Conservation (phyloP, 92 coral and sea anemone species). For the Anthopleura xanthogrammica region DNA sequence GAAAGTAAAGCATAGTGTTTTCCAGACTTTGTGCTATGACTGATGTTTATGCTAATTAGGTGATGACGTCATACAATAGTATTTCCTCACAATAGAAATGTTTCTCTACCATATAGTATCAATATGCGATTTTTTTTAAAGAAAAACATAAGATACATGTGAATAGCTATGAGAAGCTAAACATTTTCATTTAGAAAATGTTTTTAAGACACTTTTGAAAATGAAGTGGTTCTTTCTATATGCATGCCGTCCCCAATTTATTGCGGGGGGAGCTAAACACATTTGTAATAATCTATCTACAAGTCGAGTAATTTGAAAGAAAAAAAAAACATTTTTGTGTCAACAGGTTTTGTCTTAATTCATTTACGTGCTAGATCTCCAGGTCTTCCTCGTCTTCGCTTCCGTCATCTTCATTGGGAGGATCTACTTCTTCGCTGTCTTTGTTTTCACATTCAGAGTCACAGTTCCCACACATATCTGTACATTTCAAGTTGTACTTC, state of each 20-base stretch:
- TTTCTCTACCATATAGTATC: background rate
- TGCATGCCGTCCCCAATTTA: too few relatives aligned
- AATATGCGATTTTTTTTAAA: too few relatives aligned
- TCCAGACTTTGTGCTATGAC: background rate
- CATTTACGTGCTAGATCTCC: background rate
- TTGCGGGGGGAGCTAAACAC: background rate
- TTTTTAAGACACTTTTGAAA: too few relatives aligned
- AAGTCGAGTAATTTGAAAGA: too few relatives aligned
- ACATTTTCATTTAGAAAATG: too few relatives aligned
- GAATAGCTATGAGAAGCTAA: too few relatives aligned
- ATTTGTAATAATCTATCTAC: background rate
- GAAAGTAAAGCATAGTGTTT: background rate
- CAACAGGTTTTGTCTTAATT: background rate
- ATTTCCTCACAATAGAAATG: background rate
- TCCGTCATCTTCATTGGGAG: background rate
- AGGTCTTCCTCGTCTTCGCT: background rate
- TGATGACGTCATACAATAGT: background rate
- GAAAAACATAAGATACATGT: too few relatives aligned
- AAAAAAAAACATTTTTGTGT: background rate
- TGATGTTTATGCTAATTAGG: background rate
- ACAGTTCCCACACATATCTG: conserved; percentile 53
- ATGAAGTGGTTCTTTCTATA: too few relatives aligned
- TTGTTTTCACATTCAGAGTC: background rate
- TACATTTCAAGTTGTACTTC: conserved; percentile 56
- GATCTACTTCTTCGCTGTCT: background rate